Evolutionary conservation across 2,797 vertebrate species (phyloP), one percentile per base, ranked within the genome.

Genomic region (Phoebastria nigripes): DNA sequence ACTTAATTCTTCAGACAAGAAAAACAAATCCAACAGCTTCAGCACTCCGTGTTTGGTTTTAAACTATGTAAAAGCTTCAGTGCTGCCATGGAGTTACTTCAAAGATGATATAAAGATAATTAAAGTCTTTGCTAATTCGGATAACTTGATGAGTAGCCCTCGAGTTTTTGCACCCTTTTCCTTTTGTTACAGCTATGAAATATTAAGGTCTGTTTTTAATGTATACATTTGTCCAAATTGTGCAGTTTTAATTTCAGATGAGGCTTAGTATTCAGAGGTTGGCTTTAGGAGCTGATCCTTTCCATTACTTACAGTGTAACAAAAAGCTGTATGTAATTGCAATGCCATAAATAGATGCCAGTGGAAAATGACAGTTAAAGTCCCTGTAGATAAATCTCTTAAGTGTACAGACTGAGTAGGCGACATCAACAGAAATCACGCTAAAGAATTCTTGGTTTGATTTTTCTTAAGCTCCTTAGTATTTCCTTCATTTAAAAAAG

Each of bases 301-400:
- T 86, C 58, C 15, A 12, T 80, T 92, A 76, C 13, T 17, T 83
- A 41, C 8, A 49, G 16, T 52, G 7, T 58, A 78, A 59, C 21
- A 70, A 86, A 93, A 69, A 82, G 8, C 13, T 89, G 21, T 42
- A 35, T 86, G 41, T 89, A 87, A 76, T 85, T 94, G 51, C 87
- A 49, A 13, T 91, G 52, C 82, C 79, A 58, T 94, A 79, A 85
- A 73, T 90, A 96, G 83, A 84, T 89, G 35, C 44, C 74, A 66
- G 4, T 82, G 69, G 73, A 96, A 95, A 81, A 87, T 67, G 66
- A 37, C 42, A 94, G 65, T 91, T 15, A 26, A 42, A 93, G 56
- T 96, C 62, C 28, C 28, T 85, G 74, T 78, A 90, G 87, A 79
- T 87, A 63, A 94, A 54, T 93, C 85, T 95, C 56, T 46, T 33